phyloP scores from a whole-genome alignment of 2,113 vertebrate genomes.

The Aleadryas rufinucha region DNA sequence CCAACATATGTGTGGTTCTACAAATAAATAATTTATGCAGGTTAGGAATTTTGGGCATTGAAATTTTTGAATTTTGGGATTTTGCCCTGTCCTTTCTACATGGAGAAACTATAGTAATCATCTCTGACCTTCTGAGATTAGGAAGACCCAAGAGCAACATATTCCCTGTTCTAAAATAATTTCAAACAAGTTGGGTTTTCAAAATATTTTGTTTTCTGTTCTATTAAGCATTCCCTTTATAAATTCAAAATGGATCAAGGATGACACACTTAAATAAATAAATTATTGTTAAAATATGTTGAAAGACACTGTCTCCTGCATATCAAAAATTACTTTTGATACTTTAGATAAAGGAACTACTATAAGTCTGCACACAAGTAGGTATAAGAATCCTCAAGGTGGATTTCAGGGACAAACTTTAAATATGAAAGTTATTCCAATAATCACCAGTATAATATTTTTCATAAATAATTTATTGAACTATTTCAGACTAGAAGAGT shows the following conservation, averaged over 20 bases:
- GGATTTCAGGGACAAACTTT: not conserved
- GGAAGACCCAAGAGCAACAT: not conserved
- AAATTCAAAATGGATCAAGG: not conserved
- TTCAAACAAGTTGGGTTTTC: not conserved
- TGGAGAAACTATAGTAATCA: not conserved
- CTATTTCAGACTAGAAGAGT: not conserved
- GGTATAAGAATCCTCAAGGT: not conserved
- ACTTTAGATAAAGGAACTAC: not conserved
- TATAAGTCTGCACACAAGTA: not conserved
- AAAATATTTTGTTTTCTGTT: not conserved
- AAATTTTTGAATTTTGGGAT: not conserved
- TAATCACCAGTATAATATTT: not conserved
- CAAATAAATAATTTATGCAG: not conserved
- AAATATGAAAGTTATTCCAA: not conserved
- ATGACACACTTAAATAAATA: not conserved
- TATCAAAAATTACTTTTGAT: not conserved
- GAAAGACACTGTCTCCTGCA: not conserved
- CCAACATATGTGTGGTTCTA: not conserved
- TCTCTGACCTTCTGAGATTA: not conserved
- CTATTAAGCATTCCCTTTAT: not conserved
- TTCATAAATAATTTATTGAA: not conserved
- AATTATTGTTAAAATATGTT: not conserved
- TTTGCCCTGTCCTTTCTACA: not conserved
- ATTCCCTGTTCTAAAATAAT: not conserved
- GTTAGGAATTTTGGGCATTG: not conserved